Conservation (phyloP, 2,888 invertebrate genomes). For the Scaptomyza polygonia region DNA sequence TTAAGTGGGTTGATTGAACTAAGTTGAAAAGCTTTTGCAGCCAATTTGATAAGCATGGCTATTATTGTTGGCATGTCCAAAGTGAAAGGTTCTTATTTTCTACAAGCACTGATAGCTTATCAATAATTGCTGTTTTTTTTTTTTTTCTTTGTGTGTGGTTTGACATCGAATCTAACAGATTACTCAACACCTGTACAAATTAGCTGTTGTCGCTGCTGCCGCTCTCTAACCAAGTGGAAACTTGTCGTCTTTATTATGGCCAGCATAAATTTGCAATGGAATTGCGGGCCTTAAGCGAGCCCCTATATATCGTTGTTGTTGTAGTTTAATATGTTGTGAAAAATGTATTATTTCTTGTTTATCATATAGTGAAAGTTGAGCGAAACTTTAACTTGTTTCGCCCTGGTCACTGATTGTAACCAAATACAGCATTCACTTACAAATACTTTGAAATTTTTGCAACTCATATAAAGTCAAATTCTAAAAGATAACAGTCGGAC, state of each 20-base stretch:
- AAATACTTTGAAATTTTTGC: background rate
- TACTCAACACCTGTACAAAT: slow-evolving; percentile 24
- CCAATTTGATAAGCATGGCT: no score
- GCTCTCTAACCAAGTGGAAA: slow-evolving; percentile 12
- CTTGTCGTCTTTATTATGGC: slow-evolving; percentile 1
- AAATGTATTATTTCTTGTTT: slow-evolving; percentile 24
- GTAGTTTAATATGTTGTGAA: slow-evolving; percentile 8
- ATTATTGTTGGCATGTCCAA: slow-evolving; percentile 18
- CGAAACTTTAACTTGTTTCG: slow-evolving; percentile 45
- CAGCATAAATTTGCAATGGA: slow-evolving; percentile 20
- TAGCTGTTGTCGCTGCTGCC: background rate
- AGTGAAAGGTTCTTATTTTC: slow-evolving; percentile 64
- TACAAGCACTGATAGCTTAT: slow-evolving; percentile 47
- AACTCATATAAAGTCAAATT: no score
- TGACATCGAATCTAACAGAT: slow-evolving; percentile 13
- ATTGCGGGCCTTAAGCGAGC: slow-evolving; percentile 15
- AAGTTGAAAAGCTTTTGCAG: slow-evolving; percentile 47
- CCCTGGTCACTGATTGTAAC: slow-evolving; percentile 42
- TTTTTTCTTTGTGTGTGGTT: no score
- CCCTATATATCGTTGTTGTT: slow-evolving; percentile 5
- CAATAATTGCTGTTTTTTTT: slow-evolving; percentile 16
- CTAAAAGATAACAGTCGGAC: no score
- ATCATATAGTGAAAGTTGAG: slow-evolving; percentile 59
- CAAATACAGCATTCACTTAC: slow-evolving; percentile 35
- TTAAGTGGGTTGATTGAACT: slow-evolving; percentile 66